Evolutionary conservation across 2,113 vertebrate genomes (phyloP).

Genomic region (Corydoras maculifer): DNA sequence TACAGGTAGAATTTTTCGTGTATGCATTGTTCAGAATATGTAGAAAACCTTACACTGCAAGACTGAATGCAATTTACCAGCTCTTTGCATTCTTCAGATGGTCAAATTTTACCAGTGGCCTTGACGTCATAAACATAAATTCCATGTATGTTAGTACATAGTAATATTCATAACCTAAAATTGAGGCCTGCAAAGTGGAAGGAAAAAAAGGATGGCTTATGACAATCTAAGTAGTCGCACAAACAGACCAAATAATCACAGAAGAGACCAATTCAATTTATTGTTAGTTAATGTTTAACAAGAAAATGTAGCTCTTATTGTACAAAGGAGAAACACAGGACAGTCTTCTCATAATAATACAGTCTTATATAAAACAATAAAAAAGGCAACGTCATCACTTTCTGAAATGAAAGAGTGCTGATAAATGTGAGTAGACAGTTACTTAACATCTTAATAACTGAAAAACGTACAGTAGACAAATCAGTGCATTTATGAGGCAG

Average conservation of each 20-base stretch:
- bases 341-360: conserved; percentile 8
- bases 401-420: conserved; percentile 13
- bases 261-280: conserved; percentile 28
- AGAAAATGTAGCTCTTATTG: conserved; percentile 18
- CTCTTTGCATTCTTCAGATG: no score
- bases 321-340: conserved; percentile 15
- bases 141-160: no score
- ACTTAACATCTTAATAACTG: conserved; percentile 10
- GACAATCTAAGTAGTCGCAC: background rate
- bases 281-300: conserved; percentile 21
- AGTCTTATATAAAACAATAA: conserved; percentile 25
- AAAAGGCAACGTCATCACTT: conserved; percentile 23
- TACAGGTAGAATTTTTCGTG: no score
- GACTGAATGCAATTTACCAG: no score
- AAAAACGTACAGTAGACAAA: conserved; percentile 5
- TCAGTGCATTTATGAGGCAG: background rate
- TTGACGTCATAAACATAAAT: no score
- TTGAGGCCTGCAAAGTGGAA: no score
- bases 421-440: conserved; percentile 1
- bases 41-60: no score
- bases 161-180: no score
- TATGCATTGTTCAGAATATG: no score
- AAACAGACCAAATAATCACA: background rate
- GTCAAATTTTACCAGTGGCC: no score
- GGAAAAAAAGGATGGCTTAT: background rate